These are phyloP conservation scores for Tenthredo mesomela DNA, from an alignment of 2,888 invertebrate species.

Conservation along the genomic window DNA sequence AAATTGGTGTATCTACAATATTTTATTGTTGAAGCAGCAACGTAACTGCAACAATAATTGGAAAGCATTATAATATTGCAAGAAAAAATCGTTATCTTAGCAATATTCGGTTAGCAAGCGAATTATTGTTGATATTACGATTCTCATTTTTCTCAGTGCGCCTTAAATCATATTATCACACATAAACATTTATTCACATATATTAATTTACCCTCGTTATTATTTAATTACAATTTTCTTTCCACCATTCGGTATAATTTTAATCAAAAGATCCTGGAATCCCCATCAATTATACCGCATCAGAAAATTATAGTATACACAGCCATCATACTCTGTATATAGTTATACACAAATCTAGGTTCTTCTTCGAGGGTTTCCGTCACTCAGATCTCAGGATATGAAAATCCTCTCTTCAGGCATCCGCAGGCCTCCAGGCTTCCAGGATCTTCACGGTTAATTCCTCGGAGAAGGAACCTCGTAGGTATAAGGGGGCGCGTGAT, in stretches of 20 bases:
- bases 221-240: background rate
- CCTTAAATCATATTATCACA: no score
- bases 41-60: no score
- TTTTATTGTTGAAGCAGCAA: no score
- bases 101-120: no score
- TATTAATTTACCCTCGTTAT: background rate
- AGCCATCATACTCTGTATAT: background rate
- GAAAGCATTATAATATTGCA: no score
- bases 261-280: background rate
- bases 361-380: background rate
- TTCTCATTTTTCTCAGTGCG: no score
- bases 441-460: conserved; percentile 18
- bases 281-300: background rate
- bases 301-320: background rate
- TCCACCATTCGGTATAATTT: background rate
- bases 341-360: background rate
- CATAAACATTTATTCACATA: no score
- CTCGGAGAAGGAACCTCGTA: background rate
- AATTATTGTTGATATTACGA: no score
- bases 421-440: background rate
- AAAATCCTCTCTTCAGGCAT: background rate
- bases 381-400: conserved; percentile 31
- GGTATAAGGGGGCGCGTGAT: conserved; percentile 16
- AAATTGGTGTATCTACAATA: no score
- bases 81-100: no score